Evolutionary conservation across 2,113 vertebrate species (phyloP).

Genomic region (Meriones unguiculatus): DNA sequence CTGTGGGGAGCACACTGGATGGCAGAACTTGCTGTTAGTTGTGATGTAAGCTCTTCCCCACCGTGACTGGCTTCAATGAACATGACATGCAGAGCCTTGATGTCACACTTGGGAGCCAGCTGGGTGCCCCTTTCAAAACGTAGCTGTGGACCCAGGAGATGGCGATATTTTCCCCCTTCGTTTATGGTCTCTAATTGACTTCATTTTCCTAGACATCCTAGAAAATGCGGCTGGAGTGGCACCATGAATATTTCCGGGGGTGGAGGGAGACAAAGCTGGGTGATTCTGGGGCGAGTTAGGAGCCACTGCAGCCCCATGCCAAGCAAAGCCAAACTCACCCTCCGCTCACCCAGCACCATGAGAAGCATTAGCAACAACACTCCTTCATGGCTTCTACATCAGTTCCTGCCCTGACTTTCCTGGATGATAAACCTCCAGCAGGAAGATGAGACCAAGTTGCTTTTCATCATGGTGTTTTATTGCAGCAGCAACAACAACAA

Average conservation of each 20-base stretch:
- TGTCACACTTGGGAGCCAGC: not conserved
- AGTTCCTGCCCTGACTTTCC: not conserved
- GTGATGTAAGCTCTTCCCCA: not conserved
- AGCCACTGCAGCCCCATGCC: not conserved
- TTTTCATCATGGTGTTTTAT: not conserved
- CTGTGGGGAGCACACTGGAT: not conserved
- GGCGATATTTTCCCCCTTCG: not conserved
- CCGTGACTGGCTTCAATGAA: not conserved
- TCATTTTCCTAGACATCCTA: not conserved
- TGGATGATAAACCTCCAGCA: not conserved
- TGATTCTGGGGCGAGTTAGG: not conserved
- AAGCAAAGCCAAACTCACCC: too few relatives aligned
- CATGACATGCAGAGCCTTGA: not conserved
- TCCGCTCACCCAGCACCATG: not conserved
- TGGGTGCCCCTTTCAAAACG: not conserved
- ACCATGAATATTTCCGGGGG: too few relatives aligned
- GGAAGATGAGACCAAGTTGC: not conserved
- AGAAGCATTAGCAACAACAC: not conserved
- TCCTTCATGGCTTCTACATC: not conserved
- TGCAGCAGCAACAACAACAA: not conserved
- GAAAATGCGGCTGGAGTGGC: not conserved
- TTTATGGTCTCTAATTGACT: not conserved
- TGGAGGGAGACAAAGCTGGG: not conserved
- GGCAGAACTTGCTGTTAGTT: too few relatives aligned
- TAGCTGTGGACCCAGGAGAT: not conserved